Percentiles rank a stretch among this genome's conserved stretches.
Evolutionary conservation across 2,888 invertebrate species (phyloP).

Genomic region (Diadegma fenestrale): DNA sequence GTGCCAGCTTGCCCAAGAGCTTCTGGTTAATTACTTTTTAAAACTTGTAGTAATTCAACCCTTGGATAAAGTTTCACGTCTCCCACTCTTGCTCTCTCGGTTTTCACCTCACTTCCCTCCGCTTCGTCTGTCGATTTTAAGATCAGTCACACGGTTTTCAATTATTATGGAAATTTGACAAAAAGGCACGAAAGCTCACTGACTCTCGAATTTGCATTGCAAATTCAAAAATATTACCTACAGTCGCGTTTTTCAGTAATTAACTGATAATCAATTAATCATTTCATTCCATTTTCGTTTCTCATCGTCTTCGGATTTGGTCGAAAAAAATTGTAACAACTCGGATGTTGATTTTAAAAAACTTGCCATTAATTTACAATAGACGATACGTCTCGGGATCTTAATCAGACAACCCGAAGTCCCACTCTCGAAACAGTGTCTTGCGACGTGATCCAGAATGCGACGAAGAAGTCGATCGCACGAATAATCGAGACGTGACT

Average conservation of each 20-base stretch:
- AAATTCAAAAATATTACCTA: background rate
- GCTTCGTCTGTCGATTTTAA: background rate
- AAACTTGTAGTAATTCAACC: conserved; percentile 43
- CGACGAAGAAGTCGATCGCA: too few relatives aligned
- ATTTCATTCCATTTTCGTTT: too few relatives aligned
- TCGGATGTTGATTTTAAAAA: background rate
- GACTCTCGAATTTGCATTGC: background rate
- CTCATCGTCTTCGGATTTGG: too few relatives aligned
- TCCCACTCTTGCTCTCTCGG: background rate
- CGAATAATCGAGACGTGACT: background rate
- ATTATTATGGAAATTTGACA: conserved; percentile 1
- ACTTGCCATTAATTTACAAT: too few relatives aligned
- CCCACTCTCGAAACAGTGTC: too few relatives aligned
- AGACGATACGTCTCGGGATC: too few relatives aligned
- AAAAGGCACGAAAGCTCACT: background rate
- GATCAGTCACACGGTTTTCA: conserved; percentile 19
- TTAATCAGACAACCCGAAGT: too few relatives aligned
- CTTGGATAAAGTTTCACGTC: conserved; percentile 21
- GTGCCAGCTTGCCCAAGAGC: conserved; percentile 16
- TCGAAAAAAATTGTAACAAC: background rate
- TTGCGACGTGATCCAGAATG: too few relatives aligned
- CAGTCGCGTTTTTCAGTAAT: background rate
- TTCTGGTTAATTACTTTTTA: conserved; percentile 44
- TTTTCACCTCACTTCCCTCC: background rate
- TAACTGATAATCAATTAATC: conserved; percentile 3